Conservation (phyloP, 2,797 vertebrate species). For the Pseudopleuronectes americanus region DNA sequence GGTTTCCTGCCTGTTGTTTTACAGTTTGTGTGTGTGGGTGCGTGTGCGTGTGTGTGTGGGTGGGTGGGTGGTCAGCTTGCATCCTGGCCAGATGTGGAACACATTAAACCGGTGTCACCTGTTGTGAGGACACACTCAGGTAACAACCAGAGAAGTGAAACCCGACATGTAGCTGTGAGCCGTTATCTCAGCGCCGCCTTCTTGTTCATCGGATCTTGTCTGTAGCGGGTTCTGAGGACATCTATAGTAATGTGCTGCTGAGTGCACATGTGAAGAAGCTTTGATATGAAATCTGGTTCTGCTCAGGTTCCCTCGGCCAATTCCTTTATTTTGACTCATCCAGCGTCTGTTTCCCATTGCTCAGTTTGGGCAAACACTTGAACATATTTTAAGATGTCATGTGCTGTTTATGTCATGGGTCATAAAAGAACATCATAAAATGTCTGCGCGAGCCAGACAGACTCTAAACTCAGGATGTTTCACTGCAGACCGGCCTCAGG, state of each 20-base stretch:
- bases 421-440: conserved; percentile 61
- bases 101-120: conserved; percentile 53
- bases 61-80: conserved; percentile 53
- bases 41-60: not conserved
- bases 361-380: conserved; percentile 33
- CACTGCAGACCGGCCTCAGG: conserved; percentile 36
- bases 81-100: conserved; percentile 53
- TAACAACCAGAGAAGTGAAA: conserved; percentile 30
- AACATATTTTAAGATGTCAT: conserved; percentile 57
- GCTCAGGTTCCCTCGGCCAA: not conserved
- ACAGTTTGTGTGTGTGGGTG: conserved; percentile 10
- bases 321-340: conserved; percentile 31
- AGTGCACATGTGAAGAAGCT: conserved; percentile 1
- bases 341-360: conserved; percentile 28
- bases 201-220: not conserved
- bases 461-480: conserved; percentile 16
- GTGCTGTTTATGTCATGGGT: conserved; percentile 60
- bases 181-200: not conserved
- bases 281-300: not conserved
- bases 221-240: not conserved
- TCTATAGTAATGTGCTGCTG: not conserved
- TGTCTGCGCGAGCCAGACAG: conserved; percentile 42
- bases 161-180: not conserved
- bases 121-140: conserved; percentile 25
- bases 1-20: conserved; percentile 4